These are phyloP conservation scores for Leptinotarsa undecemlineata DNA, from an alignment of 1,140 invertebrate species.

Conservation along the genomic window DNA sequence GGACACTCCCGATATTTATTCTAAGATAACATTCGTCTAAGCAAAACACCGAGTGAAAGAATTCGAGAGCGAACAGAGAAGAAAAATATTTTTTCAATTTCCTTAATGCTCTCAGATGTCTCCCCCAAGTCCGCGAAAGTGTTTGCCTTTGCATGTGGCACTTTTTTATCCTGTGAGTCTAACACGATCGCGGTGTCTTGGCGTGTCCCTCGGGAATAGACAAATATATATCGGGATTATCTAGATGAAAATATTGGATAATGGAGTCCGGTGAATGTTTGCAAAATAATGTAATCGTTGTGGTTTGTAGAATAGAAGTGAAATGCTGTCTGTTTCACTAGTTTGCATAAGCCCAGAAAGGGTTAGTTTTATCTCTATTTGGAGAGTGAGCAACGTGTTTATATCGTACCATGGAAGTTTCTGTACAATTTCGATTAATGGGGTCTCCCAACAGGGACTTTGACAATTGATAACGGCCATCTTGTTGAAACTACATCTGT, in stretches of 20 bases:
- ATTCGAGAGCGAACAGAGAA: slow-evolving; percentile 11
- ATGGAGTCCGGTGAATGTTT: slow-evolving; percentile 4
- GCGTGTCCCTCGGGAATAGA: slow-evolving; percentile 13
- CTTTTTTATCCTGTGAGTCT: slow-evolving; percentile 41
- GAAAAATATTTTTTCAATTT: slow-evolving; percentile 42
- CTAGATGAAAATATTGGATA: slow-evolving; percentile 14
- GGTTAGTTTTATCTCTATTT: no score
- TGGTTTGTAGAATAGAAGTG: not conserved
- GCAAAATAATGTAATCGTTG: slow-evolving; percentile 17
- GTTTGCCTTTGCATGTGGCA: slow-evolving; percentile 45
- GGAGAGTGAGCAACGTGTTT: no score
- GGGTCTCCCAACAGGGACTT: no score
- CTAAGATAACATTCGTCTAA: not conserved
- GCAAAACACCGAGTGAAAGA: not conserved
- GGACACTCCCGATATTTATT: no score
- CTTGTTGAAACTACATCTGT: no score
- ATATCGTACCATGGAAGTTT: no score
- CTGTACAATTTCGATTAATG: no score
- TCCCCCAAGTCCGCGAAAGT: slow-evolving; percentile 34
- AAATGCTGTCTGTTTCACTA: no score
- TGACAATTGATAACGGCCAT: no score
- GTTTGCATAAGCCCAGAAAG: no score
- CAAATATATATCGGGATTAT: not conserved
- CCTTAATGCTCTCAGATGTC: slow-evolving; percentile 35
- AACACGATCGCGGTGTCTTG: slow-evolving; percentile 12